phyloP scores from a whole-genome alignment of 2,888 invertebrate species.

The Osmoderma eremita region DNA sequence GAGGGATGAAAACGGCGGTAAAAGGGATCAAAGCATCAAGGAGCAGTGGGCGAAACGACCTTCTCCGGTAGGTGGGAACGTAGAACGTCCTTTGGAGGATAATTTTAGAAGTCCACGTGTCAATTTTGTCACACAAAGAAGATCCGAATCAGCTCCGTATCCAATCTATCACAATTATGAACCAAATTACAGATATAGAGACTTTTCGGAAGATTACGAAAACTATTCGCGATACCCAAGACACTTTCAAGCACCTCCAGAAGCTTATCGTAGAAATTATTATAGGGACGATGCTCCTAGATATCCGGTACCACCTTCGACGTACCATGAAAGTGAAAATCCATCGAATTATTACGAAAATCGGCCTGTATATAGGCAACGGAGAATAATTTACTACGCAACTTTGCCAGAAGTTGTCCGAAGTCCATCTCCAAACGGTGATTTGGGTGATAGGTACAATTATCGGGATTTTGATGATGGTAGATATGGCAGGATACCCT shows the following conservation, averaged over 20 bases:
- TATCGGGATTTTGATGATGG: slow-evolving; percentile 51
- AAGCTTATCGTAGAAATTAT: slow-evolving; percentile 41
- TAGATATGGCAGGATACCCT: slow-evolving; percentile 46
- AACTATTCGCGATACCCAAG: slow-evolving; percentile 45
- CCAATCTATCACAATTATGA: slow-evolving; percentile 51
- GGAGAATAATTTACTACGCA: slow-evolving; percentile 76
- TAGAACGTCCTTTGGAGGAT: slow-evolving; percentile 66
- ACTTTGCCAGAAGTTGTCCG: slow-evolving; percentile 76
- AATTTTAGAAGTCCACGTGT: slow-evolving; percentile 72
- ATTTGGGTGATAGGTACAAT: slow-evolving; percentile 67
- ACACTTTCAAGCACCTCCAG: slow-evolving; percentile 36
- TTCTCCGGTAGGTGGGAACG: slow-evolving; percentile 62
- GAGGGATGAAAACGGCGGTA: slow-evolving; percentile 47
- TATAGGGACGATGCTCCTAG: slow-evolving; percentile 37
- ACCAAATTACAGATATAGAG: slow-evolving; percentile 51
- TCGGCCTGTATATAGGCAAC: slow-evolving; percentile 61
- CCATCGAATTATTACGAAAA: slow-evolving; percentile 41
- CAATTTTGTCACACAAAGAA: slow-evolving; percentile 70
- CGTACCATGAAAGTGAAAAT: slow-evolving; percentile 19
- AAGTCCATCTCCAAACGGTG: slow-evolving; percentile 68
- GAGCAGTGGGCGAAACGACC: slow-evolving; percentile 73
- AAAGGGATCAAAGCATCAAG: slow-evolving; percentile 62
- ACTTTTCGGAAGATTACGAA: slow-evolving; percentile 43
- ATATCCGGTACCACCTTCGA: slow-evolving; percentile 9
- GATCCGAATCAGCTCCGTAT: slow-evolving; percentile 58